Base-by-base conservation (phyloP, 2,797 vertebrate genomes). In the Diplodus sargus region DNA sequence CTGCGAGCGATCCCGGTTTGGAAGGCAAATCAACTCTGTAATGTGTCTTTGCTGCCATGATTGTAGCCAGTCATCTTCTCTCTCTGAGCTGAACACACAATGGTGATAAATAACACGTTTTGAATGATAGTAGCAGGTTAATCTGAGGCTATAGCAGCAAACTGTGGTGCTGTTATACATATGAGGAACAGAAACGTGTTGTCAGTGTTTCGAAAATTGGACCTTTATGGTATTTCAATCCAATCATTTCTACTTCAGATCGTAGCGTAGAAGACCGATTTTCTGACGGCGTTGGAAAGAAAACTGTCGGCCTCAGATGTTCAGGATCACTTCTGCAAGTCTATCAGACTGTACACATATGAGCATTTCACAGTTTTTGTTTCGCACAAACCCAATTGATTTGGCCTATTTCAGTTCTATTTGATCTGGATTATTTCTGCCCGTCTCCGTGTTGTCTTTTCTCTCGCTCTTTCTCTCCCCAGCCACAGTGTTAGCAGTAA, bases 401-500 rank as follows among this genome's bases (percentile, higher is more conserved):
- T 78, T 59, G 3, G n/a, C 62, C 74, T 67, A 15, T 70, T 82
- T 85, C 49, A 68, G 25, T n/a, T n/a, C n/a, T 22, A 2, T 83
- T 72, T 81, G 28, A 76, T 74, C 2, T 43, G 48, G 39, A 53
- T 43, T 68, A 52, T 76, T 81, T 78, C 39, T 43, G 34, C 71
- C 70, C 48, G 10, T 60, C 17, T 70, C n/a, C 8, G 10, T 42
- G 67, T 48, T 47, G 52, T 52, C 54, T 39, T 49, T 59, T 25
- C 65, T 77, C 65, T 48, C 45, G 59, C 61, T 60, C 10, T 42
- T 67, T 64, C 63, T 69, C 43, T 62, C 51, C n/a, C 5, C 58
- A 63, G 74, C 79, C 22, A 1, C 45, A 57, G 63, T 39, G 49
- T 74, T 51, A 20, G 79, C 72, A 34, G 80, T 84, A 88, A 89